phyloP scores from a whole-genome alignment of 2,888 invertebrate genomes.

The Campoplex nolae region DNA sequence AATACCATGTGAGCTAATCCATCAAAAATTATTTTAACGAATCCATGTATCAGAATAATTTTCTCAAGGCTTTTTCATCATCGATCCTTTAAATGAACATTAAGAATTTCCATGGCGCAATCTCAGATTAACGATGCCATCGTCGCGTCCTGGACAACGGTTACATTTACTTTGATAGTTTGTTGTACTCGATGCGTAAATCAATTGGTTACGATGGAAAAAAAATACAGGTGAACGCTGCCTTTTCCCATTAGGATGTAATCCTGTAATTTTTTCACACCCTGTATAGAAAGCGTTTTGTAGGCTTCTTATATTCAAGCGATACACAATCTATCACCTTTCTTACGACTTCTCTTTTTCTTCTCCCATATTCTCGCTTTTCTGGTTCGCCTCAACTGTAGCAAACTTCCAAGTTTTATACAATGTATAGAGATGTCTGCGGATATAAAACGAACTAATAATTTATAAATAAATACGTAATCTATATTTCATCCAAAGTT shows the following conservation, averaged over 20 bases:
- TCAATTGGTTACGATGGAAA: neutral
- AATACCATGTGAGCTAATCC: neutral
- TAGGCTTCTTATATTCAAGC: conserved; percentile 48
- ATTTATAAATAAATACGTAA: neutral
- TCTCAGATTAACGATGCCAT: neutral
- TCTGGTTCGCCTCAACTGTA: conserved; percentile 22
- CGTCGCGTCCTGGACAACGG: neutral
- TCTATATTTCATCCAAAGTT: neutral
- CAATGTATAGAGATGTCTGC: neutral
- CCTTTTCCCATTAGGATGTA: neutral
- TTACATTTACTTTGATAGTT: neutral
- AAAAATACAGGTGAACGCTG: neutral
- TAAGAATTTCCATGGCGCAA: neutral
- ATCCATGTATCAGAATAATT: neutral
- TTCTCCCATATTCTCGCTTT: conserved; percentile 13
- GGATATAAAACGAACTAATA: neutral
- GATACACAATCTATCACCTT: conserved; percentile 68
- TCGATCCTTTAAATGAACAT: neutral
- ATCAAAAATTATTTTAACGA: neutral
- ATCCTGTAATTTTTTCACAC: neutral
- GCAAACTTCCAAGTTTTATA: conserved; percentile 9
- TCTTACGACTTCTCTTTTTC: conserved; percentile 38
- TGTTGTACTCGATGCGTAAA: neutral
- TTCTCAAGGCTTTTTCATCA: neutral
- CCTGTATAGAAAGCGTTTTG: neutral